Evolutionary conservation across 2,888 invertebrate genomes (phyloP).

Genomic region (Coenonympha glycerion): DNA sequence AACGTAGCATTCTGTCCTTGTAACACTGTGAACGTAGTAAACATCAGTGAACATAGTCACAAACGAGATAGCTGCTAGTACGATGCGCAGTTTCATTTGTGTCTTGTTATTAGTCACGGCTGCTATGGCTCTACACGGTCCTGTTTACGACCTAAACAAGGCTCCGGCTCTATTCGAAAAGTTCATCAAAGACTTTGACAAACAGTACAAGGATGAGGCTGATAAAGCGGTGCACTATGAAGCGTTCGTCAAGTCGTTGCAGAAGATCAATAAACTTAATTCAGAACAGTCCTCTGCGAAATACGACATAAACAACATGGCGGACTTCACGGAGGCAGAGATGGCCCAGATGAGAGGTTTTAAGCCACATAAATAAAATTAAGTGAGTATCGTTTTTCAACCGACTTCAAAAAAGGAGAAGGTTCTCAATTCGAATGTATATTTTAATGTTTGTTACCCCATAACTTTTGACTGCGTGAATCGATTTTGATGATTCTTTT

Average conservation of each 20-base stretch:
- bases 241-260: conserved; percentile 36
- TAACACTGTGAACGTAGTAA: no score
- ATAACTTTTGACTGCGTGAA: no score
- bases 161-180: conserved; percentile 36
- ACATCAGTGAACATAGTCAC: background rate
- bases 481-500: no score
- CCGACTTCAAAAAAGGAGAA: no score
- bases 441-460: no score
- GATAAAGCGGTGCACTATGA: conserved; percentile 38
- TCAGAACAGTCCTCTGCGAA: conserved; percentile 23
- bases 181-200: conserved; percentile 39
- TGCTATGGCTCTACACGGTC: conserved; percentile 30
- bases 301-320: conserved; percentile 41
- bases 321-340: conserved; percentile 42
- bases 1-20: no score
- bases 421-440: no score
- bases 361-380: no score
- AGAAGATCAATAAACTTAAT: conserved; percentile 34
- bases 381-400: conserved; percentile 6
- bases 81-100: conserved; percentile 8
- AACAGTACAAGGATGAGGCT: conserved; percentile 38
- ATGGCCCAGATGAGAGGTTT: conserved; percentile 30
- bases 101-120: background rate
- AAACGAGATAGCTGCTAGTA: no score
- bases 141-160: conserved; percentile 34